These are phyloP conservation scores for Drosophila rubida DNA, from an alignment of 2,888 invertebrate genomes.

Conservation along the genomic window DNA sequence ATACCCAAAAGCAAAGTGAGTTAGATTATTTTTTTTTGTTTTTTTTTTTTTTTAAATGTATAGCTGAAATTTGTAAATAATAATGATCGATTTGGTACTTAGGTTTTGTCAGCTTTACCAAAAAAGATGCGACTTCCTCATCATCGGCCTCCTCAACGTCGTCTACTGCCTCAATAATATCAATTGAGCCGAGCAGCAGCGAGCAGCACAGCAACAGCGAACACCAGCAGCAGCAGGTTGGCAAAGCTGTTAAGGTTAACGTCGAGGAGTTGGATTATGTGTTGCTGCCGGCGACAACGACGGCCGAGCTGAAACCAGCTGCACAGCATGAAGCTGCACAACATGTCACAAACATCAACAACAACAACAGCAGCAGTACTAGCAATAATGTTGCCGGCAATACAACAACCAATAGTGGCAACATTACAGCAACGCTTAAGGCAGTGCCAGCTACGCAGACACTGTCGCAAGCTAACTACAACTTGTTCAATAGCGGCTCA, in stretches of 20 bases:
- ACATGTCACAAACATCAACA: slow-evolving; percentile 32
- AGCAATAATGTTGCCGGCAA: slow-evolving; percentile 21
- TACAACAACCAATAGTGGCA: not conserved
- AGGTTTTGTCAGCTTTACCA: slow-evolving; percentile 72
- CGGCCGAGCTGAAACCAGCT: slow-evolving; percentile 50
- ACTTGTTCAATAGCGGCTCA: slow-evolving; percentile 53
- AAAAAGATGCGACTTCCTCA: slow-evolving; percentile 59
- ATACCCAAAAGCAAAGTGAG: slow-evolving; percentile 70
- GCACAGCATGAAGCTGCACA: slow-evolving; percentile 31
- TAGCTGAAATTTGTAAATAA: not conserved
- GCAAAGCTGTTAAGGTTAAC: slow-evolving; percentile 37
- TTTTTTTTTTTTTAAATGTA: too few species aligned
- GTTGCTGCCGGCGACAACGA: slow-evolving; percentile 60
- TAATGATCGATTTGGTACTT: not conserved
- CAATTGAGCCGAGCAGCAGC: slow-evolving; percentile 54
- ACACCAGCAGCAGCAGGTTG: slow-evolving; percentile 22
- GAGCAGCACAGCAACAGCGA: slow-evolving; percentile 37
- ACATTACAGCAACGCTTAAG: slow-evolving; percentile 18
- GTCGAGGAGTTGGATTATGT: slow-evolving; percentile 68
- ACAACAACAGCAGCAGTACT: slow-evolving; percentile 7
- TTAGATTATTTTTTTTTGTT: not conserved
- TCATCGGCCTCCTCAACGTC: slow-evolving; percentile 63
- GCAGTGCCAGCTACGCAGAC: not conserved
- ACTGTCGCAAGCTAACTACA: slow-evolving; percentile 40
- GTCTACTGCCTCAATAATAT: slow-evolving; percentile 67